A percentile compares a stretch with the other conserved stretches of the same genome.
phyloP scores from a whole-genome alignment of 2,113 vertebrate species.

The Chaetodon trifascialis region DNA sequence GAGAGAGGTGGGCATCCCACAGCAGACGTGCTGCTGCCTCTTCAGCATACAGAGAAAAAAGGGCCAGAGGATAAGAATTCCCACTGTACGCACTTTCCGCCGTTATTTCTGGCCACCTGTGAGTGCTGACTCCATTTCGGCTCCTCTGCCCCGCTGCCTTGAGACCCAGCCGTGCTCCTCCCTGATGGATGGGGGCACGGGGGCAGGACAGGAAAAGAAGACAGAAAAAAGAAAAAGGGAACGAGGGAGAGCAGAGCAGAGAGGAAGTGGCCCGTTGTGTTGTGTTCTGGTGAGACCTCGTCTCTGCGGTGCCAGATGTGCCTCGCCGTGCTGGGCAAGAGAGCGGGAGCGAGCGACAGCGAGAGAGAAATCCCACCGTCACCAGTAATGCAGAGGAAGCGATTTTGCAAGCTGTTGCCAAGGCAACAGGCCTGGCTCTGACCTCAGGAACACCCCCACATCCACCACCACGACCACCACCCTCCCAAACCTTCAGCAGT shows the following conservation, averaged over 20 bases:
- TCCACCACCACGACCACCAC: slow-evolving; percentile 33
- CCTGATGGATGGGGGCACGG: slow-evolving; percentile 59
- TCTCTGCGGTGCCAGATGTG: slow-evolving; percentile 69
- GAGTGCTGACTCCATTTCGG: slow-evolving; percentile 60
- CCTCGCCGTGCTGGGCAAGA: slow-evolving; percentile 27
- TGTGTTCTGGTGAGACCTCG: slow-evolving; percentile 44
- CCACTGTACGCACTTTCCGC: slow-evolving; percentile 6
- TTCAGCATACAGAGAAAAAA: not conserved
- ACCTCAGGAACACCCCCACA: slow-evolving; percentile 74
- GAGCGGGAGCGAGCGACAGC: slow-evolving; percentile 16
- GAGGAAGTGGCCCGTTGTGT: slow-evolving; percentile 40
- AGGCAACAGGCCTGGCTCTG: slow-evolving; percentile 81
- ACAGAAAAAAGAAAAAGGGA: slow-evolving; percentile 2
- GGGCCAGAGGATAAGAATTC: not conserved
- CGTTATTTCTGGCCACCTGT: slow-evolving; percentile 16
- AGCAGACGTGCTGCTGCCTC: not conserved
- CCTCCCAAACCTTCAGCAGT: slow-evolving; percentile 60
- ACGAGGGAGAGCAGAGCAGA: slow-evolving; percentile 36
- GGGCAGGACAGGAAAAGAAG: slow-evolving; percentile 23
- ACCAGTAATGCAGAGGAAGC: slow-evolving; percentile 66
- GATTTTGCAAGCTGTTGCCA: slow-evolving; percentile 75
- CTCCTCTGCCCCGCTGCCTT: slow-evolving; percentile 46
- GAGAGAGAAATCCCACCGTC: slow-evolving; percentile 59
- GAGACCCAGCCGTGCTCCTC: slow-evolving; percentile 46
- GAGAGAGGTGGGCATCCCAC: not conserved